These are phyloP conservation scores for Bembecia ichneumoniformis DNA, from an alignment of 2,888 invertebrate genomes.

Conservation along the genomic window DNA sequence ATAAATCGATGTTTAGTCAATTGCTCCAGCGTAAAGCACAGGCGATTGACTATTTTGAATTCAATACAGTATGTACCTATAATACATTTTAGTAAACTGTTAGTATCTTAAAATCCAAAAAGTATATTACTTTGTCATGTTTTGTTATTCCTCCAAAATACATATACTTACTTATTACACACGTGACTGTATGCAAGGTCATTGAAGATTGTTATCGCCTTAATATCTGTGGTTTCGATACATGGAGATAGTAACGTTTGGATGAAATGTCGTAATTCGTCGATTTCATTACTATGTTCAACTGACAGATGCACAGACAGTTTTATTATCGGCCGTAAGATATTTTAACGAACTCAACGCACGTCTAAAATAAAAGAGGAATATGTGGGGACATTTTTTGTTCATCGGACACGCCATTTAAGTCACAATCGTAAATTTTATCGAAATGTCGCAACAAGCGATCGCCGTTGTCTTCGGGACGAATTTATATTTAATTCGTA, in stretches of 20 bases:
- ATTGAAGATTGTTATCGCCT: too few relatives aligned
- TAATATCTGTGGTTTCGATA: too few relatives aligned
- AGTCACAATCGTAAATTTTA: slow-evolving; percentile 72
- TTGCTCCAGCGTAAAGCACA: too few relatives aligned
- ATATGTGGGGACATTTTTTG: slow-evolving; percentile 59
- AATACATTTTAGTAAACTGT: too few relatives aligned
- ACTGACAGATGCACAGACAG: slow-evolving; percentile 45
- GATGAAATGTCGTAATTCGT: slow-evolving; percentile 24
- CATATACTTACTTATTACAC: too few relatives aligned
- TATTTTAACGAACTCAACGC: slow-evolving; percentile 66
- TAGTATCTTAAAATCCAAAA: too few relatives aligned
- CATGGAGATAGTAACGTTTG: background rate
- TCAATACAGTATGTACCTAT: too few relatives aligned
- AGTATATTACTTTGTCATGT: too few relatives aligned
- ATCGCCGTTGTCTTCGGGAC: slow-evolving; percentile 68
- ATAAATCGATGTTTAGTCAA: too few relatives aligned
- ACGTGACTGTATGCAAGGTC: too few relatives aligned
- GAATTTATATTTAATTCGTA: slow-evolving; percentile 72
- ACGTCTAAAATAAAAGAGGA: slow-evolving; percentile 62
- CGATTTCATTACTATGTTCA: slow-evolving; percentile 44
- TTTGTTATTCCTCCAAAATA: too few relatives aligned
- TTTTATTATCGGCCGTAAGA: slow-evolving; percentile 59
- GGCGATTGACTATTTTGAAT: too few relatives aligned
- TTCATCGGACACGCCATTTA: slow-evolving; percentile 66
- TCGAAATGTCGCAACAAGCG: slow-evolving; percentile 69